Base-by-base conservation (phyloP, 1,140 invertebrate genomes). In the Drosophila prosaltans region DNA sequence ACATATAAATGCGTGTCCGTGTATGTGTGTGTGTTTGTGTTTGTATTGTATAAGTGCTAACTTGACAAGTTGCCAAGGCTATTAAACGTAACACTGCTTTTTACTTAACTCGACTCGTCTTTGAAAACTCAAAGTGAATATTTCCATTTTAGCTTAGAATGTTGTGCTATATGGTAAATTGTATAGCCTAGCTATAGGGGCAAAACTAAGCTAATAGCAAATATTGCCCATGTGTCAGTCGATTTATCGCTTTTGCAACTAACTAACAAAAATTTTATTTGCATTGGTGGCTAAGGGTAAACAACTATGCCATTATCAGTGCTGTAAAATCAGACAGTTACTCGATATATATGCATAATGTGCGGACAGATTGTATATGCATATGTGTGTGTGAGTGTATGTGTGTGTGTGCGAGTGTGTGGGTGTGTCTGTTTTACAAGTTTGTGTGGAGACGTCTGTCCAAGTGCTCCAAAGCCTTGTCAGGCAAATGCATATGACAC, bases 401-500 rank as follows among this genome's bases (percentile, higher is more conserved):
- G 32, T 36, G n/a, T 21, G 26, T 21, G 10, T 45, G 58, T 4
- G 16, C 16, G 16, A 16, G 51, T 16, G n/a, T 3, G 28, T 54
- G 26, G 28, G 32, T 36, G n/a, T 21, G 26, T 21, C 9, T 45
- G 58, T 21, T 41, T 65, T 62, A 65, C 55, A 70, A 70, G 68
- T 70, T 69, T 39, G 26, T 55, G 26, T 58, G 40, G 60, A 43
- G 26, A 30, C 24, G 59, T 54, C 60, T 66, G 72, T 76, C 65
- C 80, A 78, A 76, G 62, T 79, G 30, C 59, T 79, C 59, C 54
- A 76, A 77, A 59, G 66, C 40, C 66, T 61, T 78, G 78, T 81
- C 78, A 69, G 59, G 75, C 79, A 82, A 80, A 82, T 80, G 83
- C 83, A 86, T 74, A 82, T 88, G 83, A 88, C 83, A 82, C 83